Percentiles rank a stretch among this genome's conserved stretches.
Evolutionary conservation across 2,888 invertebrate species (phyloP).

Genomic region (Aporophyla nigra): DNA sequence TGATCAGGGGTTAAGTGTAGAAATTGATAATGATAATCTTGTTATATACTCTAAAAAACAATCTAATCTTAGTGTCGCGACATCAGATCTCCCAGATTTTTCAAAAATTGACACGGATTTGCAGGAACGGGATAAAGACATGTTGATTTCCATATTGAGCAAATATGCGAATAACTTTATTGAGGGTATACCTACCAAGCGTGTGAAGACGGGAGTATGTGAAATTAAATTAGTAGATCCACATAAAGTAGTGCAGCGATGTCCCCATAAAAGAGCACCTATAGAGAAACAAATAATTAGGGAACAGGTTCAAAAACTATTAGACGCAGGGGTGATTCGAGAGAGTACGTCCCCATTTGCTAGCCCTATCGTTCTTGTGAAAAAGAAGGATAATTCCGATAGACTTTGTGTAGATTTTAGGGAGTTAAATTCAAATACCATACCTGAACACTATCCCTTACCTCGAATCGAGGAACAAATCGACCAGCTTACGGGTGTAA

Average conservation of each 20-base stretch:
- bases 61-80: neutral
- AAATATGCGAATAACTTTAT: no score
- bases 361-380: neutral
- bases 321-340: neutral
- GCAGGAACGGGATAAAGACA: neutral
- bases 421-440: no score
- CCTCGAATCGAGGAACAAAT: slow-evolving; percentile 3
- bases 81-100: neutral
- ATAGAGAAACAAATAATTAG: no score
- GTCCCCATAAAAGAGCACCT: no score
- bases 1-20: neutral
- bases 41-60: neutral
- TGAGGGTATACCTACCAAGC: no score
- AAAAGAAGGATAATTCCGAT: neutral
- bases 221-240: no score
- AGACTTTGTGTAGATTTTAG: neutral
- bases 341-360: neutral
- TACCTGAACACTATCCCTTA: neutral
- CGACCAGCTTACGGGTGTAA: neutral
- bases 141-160: slow-evolving; percentile 3
- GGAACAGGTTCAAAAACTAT: no score
- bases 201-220: no score
- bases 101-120: neutral
- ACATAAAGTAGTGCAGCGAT: no score
- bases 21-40: slow-evolving; percentile 20